Evolutionary conservation across 2,113 vertebrate genomes (phyloP), one percentile per base, ranked within the genome.

Genomic region (Diadophis punctatus): DNA sequence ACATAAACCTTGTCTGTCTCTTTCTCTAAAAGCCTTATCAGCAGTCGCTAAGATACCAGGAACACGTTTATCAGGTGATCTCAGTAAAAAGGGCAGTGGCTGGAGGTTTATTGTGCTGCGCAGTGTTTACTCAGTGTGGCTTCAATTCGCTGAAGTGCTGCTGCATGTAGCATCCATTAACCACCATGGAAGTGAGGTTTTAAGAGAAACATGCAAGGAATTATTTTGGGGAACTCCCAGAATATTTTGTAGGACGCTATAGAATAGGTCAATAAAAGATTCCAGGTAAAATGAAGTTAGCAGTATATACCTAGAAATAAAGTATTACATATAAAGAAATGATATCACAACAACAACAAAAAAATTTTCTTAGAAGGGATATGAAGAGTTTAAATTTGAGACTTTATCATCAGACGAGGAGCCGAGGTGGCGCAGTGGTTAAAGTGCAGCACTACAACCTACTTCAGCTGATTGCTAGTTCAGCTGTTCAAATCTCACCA

Each of bases 1-100:
- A 48, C 5, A 5, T 51, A 84, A 94, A 88, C 89, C 90, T 93
- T 60, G n/a, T 68, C 85, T 92, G 91, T 1, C 0, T 93, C 89
- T 89, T 92, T 91, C 5, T 30, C 0, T 92, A 89, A 93, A 90
- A 86, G 86, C 56, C 0, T 93, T 88, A 74, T 22, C 63, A 80
- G 93, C 63, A 12, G 97, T 97, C 97, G 97, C 96, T 96, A 97
- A 95, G 96, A 84, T 91, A 96, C 96, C 92, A 0, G 16, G 1
- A 1, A 86, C 92, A 0, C 0, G 90, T 95, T 96, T 96, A 97
- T 94, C 96, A 0, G 20, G 0, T 86, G 94, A 95, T 95, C 95
- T 1, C 92, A 52, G 0, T 20, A 0, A 93, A n/a, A 95, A 97
- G 95, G 94, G 95, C 95, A 93, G 68, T 0, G 88, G 89, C 96